Evolutionary conservation across 92 coral and sea anemone genomes (phyloP).

Genomic region (Epizoanthus fatuus): DNA sequence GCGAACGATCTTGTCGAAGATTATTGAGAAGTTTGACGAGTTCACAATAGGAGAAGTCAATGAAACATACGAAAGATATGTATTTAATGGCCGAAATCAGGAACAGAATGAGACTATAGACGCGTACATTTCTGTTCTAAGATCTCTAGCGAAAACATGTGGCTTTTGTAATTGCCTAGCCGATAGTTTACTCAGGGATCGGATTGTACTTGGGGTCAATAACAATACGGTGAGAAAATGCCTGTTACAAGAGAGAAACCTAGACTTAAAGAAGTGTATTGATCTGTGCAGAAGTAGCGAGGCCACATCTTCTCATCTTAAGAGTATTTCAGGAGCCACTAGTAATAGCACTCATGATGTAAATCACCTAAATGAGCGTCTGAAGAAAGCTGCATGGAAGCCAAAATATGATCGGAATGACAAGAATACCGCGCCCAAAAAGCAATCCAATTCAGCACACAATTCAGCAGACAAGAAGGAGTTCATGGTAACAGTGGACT

Average conservation of each 20-base stretch:
- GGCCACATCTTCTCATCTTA: slow-evolving; percentile 58
- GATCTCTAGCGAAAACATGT: slow-evolving; percentile 63
- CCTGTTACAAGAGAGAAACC: slow-evolving; percentile 56
- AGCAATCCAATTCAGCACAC: neutral
- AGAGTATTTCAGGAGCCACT: slow-evolving; percentile 54
- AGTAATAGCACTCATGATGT: slow-evolving; percentile 54
- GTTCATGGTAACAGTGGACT: slow-evolving; percentile 15
- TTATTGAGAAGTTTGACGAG: slow-evolving; percentile 66
- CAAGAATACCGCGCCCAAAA: neutral
- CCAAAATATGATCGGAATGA: slow-evolving; percentile 6
- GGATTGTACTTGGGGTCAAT: slow-evolving; percentile 48
- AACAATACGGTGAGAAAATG: slow-evolving; percentile 41
- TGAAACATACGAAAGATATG: slow-evolving; percentile 67
- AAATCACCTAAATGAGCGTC: slow-evolving; percentile 42
- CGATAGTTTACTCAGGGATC: slow-evolving; percentile 48
- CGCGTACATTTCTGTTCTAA: slow-evolving; percentile 56
- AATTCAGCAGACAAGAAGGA: too few species aligned
- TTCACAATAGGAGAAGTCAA: slow-evolving; percentile 72
- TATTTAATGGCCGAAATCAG: slow-evolving; percentile 61
- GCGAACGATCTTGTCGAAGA: slow-evolving; percentile 31
- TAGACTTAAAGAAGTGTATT: slow-evolving; percentile 63
- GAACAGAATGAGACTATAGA: slow-evolving; percentile 54
- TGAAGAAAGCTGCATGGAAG: neutral
- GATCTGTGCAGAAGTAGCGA: slow-evolving; percentile 64
- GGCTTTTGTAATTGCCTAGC: slow-evolving; percentile 47